A percentile compares a stretch with the other conserved stretches of the same genome.
These are phyloP conservation scores for Iselma pallidipennis DNA, from an alignment of 2,888 invertebrate species.

Conservation along the genomic window DNA sequence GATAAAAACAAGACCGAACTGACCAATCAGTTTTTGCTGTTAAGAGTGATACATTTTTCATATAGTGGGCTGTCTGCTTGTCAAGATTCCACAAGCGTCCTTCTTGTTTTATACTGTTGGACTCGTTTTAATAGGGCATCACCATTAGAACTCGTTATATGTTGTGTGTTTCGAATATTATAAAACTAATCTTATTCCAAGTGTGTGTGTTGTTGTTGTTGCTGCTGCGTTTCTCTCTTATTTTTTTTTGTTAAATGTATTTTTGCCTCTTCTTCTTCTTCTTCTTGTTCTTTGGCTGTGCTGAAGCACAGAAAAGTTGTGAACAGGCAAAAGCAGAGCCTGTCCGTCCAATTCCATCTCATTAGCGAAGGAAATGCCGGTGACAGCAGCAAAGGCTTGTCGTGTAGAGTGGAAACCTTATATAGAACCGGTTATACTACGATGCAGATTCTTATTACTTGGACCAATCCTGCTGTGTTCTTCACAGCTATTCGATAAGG, in stretches of 20 bases:
- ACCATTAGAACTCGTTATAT: slow-evolving; percentile 46
- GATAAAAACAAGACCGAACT: slow-evolving; percentile 18
- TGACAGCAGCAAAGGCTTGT: slow-evolving; percentile 53
- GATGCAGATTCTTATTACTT: slow-evolving; percentile 46
- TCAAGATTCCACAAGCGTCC: slow-evolving; percentile 49
- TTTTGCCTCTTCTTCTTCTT: slow-evolving; percentile 18
- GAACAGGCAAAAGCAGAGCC: slow-evolving; percentile 42
- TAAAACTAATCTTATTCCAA: slow-evolving; percentile 44
- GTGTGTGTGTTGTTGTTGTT: background rate
- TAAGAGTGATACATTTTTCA: slow-evolving; percentile 52
- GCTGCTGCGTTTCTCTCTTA: no score
- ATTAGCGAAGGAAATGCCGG: slow-evolving; percentile 57
- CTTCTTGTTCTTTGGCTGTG: background rate
- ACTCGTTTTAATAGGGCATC: slow-evolving; percentile 45
- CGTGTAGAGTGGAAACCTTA: slow-evolving; percentile 49
- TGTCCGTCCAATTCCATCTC: slow-evolving; percentile 59
- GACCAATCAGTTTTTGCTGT: slow-evolving; percentile 45
- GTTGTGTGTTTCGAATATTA: slow-evolving; percentile 46
- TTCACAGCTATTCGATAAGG: slow-evolving; percentile 54
- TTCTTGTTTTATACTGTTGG: slow-evolving; percentile 44
- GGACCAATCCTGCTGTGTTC: slow-evolving; percentile 48
- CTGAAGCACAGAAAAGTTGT: slow-evolving; percentile 39
- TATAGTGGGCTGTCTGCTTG: slow-evolving; percentile 45
- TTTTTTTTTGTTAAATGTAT: slow-evolving; percentile 25
- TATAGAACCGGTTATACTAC: slow-evolving; percentile 53